Percentiles rank a stretch among this genome's conserved stretches.
phyloP scores from a whole-genome alignment of 2,797 vertebrate species.

The Gymnopithys bicolor region DNA sequence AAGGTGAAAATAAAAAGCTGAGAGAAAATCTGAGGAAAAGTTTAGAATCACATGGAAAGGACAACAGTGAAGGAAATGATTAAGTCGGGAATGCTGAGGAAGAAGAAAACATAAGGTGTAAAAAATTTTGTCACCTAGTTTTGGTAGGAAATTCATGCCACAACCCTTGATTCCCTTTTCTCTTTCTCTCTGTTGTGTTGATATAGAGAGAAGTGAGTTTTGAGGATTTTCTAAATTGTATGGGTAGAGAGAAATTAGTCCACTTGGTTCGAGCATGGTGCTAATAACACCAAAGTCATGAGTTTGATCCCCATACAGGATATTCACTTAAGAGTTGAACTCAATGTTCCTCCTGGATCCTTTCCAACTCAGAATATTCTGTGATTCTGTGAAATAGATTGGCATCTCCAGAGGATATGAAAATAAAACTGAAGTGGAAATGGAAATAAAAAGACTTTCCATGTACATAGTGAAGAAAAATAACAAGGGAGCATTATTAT shows the following conservation, averaged over 20 bases:
- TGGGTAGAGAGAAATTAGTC: background rate
- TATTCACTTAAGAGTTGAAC: background rate
- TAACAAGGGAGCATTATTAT: background rate
- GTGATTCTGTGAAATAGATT: background rate
- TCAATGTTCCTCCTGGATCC: background rate
- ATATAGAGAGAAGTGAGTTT: background rate
- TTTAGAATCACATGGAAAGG: background rate
- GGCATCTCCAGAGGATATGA: background rate
- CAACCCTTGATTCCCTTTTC: background rate
- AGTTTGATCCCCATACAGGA: background rate
- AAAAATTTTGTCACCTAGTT: background rate
- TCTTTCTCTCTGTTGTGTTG: background rate
- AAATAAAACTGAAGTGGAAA: background rate
- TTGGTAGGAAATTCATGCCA: background rate
- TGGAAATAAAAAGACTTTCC: background rate
- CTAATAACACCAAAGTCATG: background rate
- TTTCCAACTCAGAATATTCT: background rate
- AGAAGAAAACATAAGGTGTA: background rate
- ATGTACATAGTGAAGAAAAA: background rate
- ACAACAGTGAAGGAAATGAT: background rate
- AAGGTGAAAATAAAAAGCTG: background rate
- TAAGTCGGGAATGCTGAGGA: background rate
- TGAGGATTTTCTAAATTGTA: background rate
- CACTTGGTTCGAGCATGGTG: background rate
- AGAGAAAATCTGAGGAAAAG: background rate